Evolutionary conservation across 2,888 invertebrate species (phyloP).

Genomic region (Lumbricus terrestris): DNA sequence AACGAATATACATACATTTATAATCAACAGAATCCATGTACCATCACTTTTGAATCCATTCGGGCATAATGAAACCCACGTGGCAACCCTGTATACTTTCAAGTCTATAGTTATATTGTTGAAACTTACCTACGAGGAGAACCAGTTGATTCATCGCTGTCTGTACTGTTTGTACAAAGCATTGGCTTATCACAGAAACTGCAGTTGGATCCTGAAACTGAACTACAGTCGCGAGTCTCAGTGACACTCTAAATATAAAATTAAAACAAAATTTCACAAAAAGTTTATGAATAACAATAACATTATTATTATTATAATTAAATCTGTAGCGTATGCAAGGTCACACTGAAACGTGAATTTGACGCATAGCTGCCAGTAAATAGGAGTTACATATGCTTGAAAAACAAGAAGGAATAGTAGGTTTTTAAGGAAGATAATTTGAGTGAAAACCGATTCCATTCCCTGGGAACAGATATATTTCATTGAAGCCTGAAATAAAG

Average conservation of each 20-base stretch:
- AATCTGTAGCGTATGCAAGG: too few species aligned
- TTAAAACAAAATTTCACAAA: background rate
- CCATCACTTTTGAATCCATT: background rate
- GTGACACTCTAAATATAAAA: background rate
- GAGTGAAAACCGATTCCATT: too few species aligned
- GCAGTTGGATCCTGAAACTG: conserved; percentile 4
- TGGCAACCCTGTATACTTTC: background rate
- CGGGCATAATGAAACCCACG: background rate
- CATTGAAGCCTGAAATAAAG: background rate
- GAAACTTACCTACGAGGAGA: background rate
- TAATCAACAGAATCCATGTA: too few species aligned
- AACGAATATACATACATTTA: too few species aligned
- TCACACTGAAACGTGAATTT: too few species aligned
- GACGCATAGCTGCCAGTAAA: too few species aligned
- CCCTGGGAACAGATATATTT: background rate
- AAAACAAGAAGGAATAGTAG: too few species aligned
- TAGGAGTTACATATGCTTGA: too few species aligned
- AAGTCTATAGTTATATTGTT: background rate
- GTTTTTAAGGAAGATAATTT: too few species aligned
- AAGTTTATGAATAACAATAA: background rate
- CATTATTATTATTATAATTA: background rate
- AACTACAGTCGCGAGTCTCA: background rate
- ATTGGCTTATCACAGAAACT: background rate
- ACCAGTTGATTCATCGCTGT: background rate
- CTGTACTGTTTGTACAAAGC: background rate